Evolutionary conservation across 2,888 invertebrate genomes (phyloP), one percentile per base, ranked within the genome.

Genomic region (Tetropium fuscum): DNA sequence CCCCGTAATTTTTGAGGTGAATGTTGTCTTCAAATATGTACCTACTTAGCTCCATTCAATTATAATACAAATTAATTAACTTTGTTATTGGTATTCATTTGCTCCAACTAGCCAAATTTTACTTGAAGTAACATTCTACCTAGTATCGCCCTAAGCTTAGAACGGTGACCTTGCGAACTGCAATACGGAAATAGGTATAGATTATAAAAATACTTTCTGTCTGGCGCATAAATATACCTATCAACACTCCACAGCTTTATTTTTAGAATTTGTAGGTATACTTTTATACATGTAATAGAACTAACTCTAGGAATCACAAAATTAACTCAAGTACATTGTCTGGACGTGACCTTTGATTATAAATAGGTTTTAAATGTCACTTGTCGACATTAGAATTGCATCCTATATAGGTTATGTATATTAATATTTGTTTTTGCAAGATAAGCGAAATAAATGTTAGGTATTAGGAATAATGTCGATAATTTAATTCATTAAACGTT

Each of bases 361-460:
- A 66, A 65, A 59, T 48, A 63, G 38, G 32, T 63, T 68, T 65
- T 75, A 80, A 80, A 80, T 80, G 78, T 71, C 78, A 79, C 77
- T 79, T 71, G 79, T 76, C 76, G 78, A 74, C 78, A 79, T 80
- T 78, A 70, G 49, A 57, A 73, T 68, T 76, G 74, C 73, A 74
- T 74, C 69, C 71, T 61, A 34, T 20, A 48, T 22, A 36, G 48
- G 36, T 22, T 19, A 20, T 20, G 11, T 11, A 34, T 34, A 48
- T 34, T 15, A 22, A 44, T 25, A 5, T 44, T 43, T 5, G 18
- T 41, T 3, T 18, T 6, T 11, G 10, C 6, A 16, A 27, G 5
- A n/a, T n/a, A 25, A 30, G n/a, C n/a, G 8, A 44, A 7, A 41
- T 11, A 13, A 22, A 22, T 41, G 13, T 11, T n/a, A 32, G 11